phyloP scores from a whole-genome alignment of 2,888 invertebrate genomes.

The Aspidiotus rigidus region DNA sequence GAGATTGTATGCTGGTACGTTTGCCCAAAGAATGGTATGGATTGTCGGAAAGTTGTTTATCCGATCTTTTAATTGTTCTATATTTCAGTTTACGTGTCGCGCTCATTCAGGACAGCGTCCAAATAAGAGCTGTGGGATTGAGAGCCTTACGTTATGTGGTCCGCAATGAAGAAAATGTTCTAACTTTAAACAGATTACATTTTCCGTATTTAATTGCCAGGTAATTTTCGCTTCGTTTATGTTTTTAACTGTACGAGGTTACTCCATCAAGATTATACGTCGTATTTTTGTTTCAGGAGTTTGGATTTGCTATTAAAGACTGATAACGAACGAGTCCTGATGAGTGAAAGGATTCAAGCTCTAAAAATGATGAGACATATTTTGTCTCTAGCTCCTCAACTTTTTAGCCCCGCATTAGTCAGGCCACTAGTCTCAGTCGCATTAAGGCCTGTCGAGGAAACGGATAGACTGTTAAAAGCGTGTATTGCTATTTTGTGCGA shows the following conservation, averaged over 20 bases:
- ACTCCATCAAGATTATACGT: neutral
- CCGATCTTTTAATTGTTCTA: constrained; percentile 39
- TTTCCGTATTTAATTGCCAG: constrained; percentile 76
- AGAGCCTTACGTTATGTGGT: constrained; percentile 78
- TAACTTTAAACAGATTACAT: constrained; percentile 67
- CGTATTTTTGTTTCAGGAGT: constrained; percentile 51
- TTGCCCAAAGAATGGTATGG: neutral
- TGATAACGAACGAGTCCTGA: constrained; percentile 50
- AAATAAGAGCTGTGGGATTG: constrained; percentile 79
- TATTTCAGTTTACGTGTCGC: constrained; percentile 66
- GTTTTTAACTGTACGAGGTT: too few relatives aligned
- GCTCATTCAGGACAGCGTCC: constrained; percentile 75
- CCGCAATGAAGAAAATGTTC: constrained; percentile 65
- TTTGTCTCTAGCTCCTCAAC: constrained; percentile 54
- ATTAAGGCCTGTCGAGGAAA: constrained; percentile 41
- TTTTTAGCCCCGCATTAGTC: constrained; percentile 65
- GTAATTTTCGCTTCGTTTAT: constrained; percentile 42
- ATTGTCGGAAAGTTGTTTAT: neutral
- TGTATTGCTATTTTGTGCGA: constrained; percentile 83
- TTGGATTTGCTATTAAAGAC: constrained; percentile 82
- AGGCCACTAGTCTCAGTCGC: constrained; percentile 74
- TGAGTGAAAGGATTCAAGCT: constrained; percentile 80
- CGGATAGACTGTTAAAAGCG: constrained; percentile 73
- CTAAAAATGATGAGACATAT: constrained; percentile 70
- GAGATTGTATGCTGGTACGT: constrained; percentile 73